These are phyloP conservation scores for Electrophaes corylata DNA, from an alignment of 2,888 invertebrate genomes.

Conservation along the genomic window DNA sequence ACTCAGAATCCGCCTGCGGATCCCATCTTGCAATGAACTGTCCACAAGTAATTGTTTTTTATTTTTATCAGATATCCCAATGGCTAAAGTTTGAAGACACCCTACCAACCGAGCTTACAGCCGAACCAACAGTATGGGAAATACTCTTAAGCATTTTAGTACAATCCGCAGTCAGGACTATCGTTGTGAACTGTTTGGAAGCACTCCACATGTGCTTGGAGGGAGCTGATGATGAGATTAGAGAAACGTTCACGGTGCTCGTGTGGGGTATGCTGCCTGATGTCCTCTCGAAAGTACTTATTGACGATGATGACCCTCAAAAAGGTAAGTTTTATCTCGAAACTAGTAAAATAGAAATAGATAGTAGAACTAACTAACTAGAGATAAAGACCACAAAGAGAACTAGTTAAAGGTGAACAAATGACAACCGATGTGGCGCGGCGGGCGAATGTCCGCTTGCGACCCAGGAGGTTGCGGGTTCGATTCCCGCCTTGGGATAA, in stretches of 20 bases:
- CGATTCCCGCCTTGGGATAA: no score
- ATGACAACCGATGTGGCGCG: no score
- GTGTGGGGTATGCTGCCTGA: slow-evolving; percentile 69
- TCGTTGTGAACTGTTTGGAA: slow-evolving; percentile 61
- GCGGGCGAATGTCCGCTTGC: no score
- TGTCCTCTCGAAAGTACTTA: slow-evolving; percentile 63
- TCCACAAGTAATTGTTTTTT: no score
- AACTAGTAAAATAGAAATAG: no score
- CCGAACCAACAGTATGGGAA: slow-evolving; percentile 65
- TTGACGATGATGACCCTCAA: slow-evolving; percentile 54
- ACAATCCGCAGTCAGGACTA: slow-evolving; percentile 49
- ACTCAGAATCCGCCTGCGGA: no score
- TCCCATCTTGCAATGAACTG: no score
- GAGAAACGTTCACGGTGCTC: slow-evolving; percentile 55
- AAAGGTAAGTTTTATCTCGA: slow-evolving; percentile 61
- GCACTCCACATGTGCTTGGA: slow-evolving; percentile 60
- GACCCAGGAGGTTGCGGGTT: no score
- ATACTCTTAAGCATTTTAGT: slow-evolving; percentile 65
- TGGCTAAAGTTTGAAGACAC: slow-evolving; percentile 70
- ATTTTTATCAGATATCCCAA: slow-evolving; percentile 71
- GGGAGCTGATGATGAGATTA: slow-evolving; percentile 54
- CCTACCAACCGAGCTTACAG: slow-evolving; percentile 64
- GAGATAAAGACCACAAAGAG: no score
- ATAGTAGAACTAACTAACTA: no score
- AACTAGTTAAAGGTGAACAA: no score